Evolutionary conservation across 2,113 vertebrate genomes (phyloP).

Genomic region (Cyprichromis sp.): DNA sequence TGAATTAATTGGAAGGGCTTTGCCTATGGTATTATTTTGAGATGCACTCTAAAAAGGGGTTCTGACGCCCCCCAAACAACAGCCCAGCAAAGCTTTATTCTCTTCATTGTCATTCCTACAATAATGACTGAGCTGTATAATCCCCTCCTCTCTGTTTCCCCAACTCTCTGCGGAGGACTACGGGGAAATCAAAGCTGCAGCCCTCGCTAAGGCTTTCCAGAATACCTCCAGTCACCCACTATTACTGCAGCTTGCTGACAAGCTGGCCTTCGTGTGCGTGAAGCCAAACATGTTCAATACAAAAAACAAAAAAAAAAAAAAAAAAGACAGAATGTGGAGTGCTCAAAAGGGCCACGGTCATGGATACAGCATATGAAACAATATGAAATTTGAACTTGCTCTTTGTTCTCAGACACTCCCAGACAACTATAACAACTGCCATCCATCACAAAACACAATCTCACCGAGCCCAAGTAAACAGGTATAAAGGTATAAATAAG

Average conservation of each 20-base stretch:
- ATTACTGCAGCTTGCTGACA: neutral
- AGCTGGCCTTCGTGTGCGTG: neutral
- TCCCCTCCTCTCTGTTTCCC: conserved; percentile 21
- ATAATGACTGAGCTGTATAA: conserved; percentile 36
- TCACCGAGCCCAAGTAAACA: neutral
- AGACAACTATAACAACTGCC: neutral
- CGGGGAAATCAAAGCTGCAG: conserved; percentile 30
- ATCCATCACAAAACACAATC: neutral
- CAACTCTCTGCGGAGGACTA: conserved; percentile 24
- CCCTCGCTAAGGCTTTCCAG: neutral
- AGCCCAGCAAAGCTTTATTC: conserved; percentile 38
- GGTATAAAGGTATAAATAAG: neutral
- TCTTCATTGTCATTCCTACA: conserved; percentile 31
- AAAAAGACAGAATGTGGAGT: neutral
- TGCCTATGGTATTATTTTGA: neutral
- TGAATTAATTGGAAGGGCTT: neutral
- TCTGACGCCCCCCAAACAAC: conserved; percentile 16
- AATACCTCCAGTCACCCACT: conserved; percentile 6
- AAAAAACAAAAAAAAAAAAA: neutral
- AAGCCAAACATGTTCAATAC: neutral
- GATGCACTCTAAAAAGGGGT: neutral
- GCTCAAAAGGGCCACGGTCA: neutral
- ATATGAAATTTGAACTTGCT: conserved; percentile 13
- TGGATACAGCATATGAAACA: neutral
- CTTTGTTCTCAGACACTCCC: neutral